Evolutionary conservation across 92 coral and sea anemone genomes (phyloP).

Genomic region (Pocillopora grandis): DNA sequence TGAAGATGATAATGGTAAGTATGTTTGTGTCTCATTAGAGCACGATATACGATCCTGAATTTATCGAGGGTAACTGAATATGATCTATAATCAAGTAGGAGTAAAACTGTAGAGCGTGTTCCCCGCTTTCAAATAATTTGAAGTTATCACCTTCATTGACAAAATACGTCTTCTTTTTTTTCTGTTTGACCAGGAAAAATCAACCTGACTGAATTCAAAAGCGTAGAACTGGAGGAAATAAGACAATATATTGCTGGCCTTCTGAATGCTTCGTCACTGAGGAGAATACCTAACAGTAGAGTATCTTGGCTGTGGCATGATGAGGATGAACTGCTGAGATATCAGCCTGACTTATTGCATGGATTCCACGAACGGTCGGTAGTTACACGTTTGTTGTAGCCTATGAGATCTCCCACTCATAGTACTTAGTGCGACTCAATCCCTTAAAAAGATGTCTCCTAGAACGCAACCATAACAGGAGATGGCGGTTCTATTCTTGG

Average conservation of each 20-base stretch:
- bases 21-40: not conserved
- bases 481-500: too few species aligned
- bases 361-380: constrained; percentile 78
- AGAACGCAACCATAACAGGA: too few species aligned
- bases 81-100: not conserved
- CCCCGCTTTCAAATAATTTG: too few species aligned
- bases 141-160: not conserved
- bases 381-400: not conserved
- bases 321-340: constrained; percentile 78
- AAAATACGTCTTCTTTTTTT: not conserved
- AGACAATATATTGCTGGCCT: constrained; percentile 58
- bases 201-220: constrained; percentile 72
- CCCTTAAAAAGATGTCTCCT: too few species aligned
- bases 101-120: not conserved
- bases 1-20: constrained; percentile 73
- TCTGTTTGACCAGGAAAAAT: constrained; percentile 47
- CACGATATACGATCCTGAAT: not conserved
- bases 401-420: not conserved
- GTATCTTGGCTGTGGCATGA: constrained; percentile 90
- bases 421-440: too few species aligned
- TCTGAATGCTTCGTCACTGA: constrained; percentile 49
- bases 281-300: constrained; percentile 63
- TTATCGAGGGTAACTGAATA: not conserved
- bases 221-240: constrained; percentile 53
- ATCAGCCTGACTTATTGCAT: constrained; percentile 73